These are phyloP conservation scores for Botia kubotai DNA, from an alignment of 2,797 vertebrate species.

Conservation along the genomic window DNA sequence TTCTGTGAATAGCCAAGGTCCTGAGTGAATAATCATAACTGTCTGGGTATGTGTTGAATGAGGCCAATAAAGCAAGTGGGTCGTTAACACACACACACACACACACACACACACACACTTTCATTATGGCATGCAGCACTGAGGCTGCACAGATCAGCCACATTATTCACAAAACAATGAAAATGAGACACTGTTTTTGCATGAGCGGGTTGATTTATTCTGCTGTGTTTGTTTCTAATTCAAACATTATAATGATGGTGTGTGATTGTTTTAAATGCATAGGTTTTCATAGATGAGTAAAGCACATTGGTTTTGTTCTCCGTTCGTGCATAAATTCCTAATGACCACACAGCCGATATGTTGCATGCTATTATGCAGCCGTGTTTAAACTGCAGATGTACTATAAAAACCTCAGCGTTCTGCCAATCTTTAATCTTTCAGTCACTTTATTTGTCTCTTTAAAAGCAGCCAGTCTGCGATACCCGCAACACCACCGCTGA, in stretches of 20 bases:
- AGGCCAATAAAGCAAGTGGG: constrained; percentile 74
- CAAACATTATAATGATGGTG: constrained; percentile 21
- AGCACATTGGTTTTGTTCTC: constrained; percentile 6
- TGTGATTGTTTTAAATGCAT: constrained; percentile 29
- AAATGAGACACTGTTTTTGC: constrained; percentile 44
- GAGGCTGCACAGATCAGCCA: constrained; percentile 49
- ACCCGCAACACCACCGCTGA: constrained; percentile 68
- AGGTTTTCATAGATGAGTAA: not conserved
- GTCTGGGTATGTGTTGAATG: constrained; percentile 65
- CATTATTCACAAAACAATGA: constrained; percentile 52
- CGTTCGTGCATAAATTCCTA: constrained; percentile 4
- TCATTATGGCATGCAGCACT: constrained; percentile 15
- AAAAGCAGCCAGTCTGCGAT: constrained; percentile 53
- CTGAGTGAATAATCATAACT: constrained; percentile 64
- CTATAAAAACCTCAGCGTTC: not conserved
- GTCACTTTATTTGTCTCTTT: constrained; percentile 23
- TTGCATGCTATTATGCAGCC: constrained; percentile 15
- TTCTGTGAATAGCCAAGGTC: constrained; percentile 70
- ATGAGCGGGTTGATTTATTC: constrained; percentile 45
- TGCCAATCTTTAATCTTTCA: constrained; percentile 10
- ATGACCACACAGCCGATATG: not conserved
- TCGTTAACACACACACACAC: constrained; percentile 61
- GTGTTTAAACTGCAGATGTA: constrained; percentile 26
- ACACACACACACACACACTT: constrained; percentile 4
- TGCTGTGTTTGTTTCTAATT: constrained; percentile 23